Base-by-base conservation (phyloP, 2,113 vertebrate genomes). In the Pungitius pungitius region DNA sequence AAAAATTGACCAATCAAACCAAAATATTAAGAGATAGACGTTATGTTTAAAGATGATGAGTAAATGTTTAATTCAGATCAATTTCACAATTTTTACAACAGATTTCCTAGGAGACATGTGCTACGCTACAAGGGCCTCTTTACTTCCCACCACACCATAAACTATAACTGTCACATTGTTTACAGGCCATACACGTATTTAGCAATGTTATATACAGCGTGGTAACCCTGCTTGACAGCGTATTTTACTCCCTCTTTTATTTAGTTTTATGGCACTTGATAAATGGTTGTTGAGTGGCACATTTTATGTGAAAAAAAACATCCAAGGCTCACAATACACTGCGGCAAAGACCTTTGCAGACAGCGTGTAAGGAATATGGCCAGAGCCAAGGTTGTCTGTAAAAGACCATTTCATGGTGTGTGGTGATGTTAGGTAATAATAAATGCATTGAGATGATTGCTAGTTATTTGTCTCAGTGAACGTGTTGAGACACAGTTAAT, bases 261-360 rank as follows among this genome's bases (percentile, higher is more conserved):
- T 86, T 70, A 45, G 73, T 69, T 87, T 83, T 82, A 77, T 77
- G 82, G 82, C 84, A 77, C 84, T 76, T 85, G 76, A 84, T 77
- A 81, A 81, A 85, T 26, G 59, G 62, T 68, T 59, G 72, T 45
- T 66, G 27, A 45, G 56, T 72, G 65, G 69, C 58, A 82, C 73
- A 85, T 67, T 69, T 72, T 54, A 86, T 83, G 65, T 79, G 62
- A 37, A 74, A 81, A 81, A 76, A 64, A 60, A 37, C 57, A 77
- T 47, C 73, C 65, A 33, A 45, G 55, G 57, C 58, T 10, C 79
- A 67, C 51, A 42, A 70, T 62, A 83, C 27, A 77, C 56, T 14
- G 54, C 20, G 71, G 68, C 26, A 11, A 51, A 56, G 69, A 78
- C 51, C 63, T 73, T 20, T 49, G 58, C 33, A 22, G 54, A 61